A percentile compares a stretch with the other conserved stretches of the same genome.
Evolutionary conservation across 2,113 vertebrate genomes (phyloP).

Genomic region (Saccopteryx leptura): DNA sequence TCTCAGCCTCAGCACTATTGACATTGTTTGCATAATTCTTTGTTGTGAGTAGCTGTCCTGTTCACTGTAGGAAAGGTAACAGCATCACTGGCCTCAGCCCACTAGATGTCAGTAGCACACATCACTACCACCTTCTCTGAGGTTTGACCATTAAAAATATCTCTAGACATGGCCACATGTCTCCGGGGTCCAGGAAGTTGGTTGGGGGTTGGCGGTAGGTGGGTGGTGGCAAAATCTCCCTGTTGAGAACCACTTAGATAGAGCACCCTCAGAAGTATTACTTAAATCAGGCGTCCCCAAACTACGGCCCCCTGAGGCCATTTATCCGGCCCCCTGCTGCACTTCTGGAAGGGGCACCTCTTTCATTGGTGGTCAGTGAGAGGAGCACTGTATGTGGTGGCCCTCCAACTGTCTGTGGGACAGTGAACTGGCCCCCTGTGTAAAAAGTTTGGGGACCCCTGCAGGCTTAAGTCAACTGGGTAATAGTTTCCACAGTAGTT

Average conservation of each 20-base stretch:
- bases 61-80: neutral
- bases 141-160: constrained; percentile 45
- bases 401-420: too few relatives aligned
- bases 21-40: constrained; percentile 50
- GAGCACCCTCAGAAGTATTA: constrained; percentile 3
- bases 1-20: neutral
- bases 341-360: too few relatives aligned
- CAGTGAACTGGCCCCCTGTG: too few relatives aligned
- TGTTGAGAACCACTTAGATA: constrained; percentile 8
- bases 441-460: too few relatives aligned
- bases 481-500: constrained; percentile 1
- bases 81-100: neutral
- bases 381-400: too few relatives aligned
- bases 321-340: too few relatives aligned
- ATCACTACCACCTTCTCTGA: neutral
- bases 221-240: neutral
- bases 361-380: too few relatives aligned
- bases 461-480: neutral
- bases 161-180: neutral
- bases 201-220: too few relatives aligned
- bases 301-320: too few relatives aligned
- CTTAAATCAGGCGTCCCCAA: neutral
- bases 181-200: neutral
- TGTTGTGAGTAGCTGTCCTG: neutral
- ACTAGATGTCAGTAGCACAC: neutral